Base-by-base conservation (phyloP, 2,888 invertebrate species). In the Ametastegia equiseti region DNA sequence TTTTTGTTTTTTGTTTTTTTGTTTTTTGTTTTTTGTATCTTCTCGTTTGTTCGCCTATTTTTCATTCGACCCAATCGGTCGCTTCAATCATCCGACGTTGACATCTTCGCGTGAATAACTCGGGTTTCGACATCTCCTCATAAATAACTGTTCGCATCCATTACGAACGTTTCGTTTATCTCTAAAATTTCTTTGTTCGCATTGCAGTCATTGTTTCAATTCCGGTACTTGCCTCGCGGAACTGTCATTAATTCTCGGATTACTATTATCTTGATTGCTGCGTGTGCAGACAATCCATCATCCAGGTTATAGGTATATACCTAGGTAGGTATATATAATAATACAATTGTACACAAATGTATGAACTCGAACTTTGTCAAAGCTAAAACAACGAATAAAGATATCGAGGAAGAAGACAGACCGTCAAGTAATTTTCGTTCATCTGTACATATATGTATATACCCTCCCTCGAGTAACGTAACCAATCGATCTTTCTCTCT, bases 201-300 rank as follows among this genome's bases (percentile, higher is more conserved):
- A 75, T 75, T 36, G 19, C 19, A 15, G 54, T 36, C 54, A 33
- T 36, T 36, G 54, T 75, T 75, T 75, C 75, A 36, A 75, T 54
- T 75, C 54, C 50, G 75, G 36, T 45, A 54, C 75, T 36, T n/a
- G 50, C 19, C 9, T 36, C 54, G n/a, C n/a, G 30, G 50, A 36
- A 54, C 75, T 33, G 54, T 54, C 11, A 54, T 75, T 54, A 27
- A 30, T 33, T 54, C 50, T 54, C 23, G 33, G 50, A 54, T 23
- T 47, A 42, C 45, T 75, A n/a, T n/a, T 19, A 75, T 75, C 75
- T 54, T 75, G 75, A 75, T 75, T 75, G 54, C 50, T 36, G 23
- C n/a, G 19, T 19, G 33, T 23, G 33, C 50, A 13, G 19, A 33
- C 73, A 36, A 73, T 73, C 42, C 75, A 54, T 75, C 75, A 36